These are phyloP conservation scores for Drosophila pectinifera DNA, from an alignment of 1,140 invertebrate genomes.

Conservation along the genomic window DNA sequence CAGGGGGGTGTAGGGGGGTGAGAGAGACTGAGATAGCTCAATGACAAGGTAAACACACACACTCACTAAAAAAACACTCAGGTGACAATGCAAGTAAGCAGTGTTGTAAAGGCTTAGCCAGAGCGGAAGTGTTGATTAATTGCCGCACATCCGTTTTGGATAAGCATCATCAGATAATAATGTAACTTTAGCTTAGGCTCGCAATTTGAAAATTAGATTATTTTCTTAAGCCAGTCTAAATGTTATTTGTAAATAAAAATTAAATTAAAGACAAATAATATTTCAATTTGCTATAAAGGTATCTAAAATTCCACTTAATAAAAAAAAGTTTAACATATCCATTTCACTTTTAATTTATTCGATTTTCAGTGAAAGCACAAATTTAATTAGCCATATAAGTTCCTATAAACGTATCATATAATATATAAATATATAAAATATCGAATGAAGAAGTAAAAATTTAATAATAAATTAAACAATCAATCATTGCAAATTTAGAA, in stretches of 20 bases:
- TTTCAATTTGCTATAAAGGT: no score
- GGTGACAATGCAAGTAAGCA: constrained; percentile 42
- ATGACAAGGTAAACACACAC: constrained; percentile 40
- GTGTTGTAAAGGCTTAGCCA: constrained; percentile 50
- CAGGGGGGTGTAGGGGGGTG: background rate
- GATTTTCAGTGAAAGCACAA: no score
- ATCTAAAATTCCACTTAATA: no score
- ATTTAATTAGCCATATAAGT: background rate
- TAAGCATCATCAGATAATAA: constrained; percentile 17
- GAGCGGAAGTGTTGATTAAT: constrained; percentile 56
- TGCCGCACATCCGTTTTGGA: constrained; percentile 47
- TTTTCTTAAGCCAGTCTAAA: background rate
- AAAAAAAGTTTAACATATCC: no score
- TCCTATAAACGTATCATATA: background rate
- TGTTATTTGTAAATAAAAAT: no score
- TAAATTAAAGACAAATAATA: no score
- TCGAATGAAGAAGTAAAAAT: background rate
- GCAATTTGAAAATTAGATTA: no score
- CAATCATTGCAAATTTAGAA: background rate
- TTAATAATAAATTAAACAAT: background rate
- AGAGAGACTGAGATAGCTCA: constrained; percentile 31
- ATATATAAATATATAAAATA: background rate
- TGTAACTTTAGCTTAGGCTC: no score
- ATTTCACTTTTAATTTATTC: no score
- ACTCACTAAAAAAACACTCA: background rate